Evolutionary conservation across 2,797 vertebrate species (phyloP).

Genomic region (Phoxinus dragarum): DNA sequence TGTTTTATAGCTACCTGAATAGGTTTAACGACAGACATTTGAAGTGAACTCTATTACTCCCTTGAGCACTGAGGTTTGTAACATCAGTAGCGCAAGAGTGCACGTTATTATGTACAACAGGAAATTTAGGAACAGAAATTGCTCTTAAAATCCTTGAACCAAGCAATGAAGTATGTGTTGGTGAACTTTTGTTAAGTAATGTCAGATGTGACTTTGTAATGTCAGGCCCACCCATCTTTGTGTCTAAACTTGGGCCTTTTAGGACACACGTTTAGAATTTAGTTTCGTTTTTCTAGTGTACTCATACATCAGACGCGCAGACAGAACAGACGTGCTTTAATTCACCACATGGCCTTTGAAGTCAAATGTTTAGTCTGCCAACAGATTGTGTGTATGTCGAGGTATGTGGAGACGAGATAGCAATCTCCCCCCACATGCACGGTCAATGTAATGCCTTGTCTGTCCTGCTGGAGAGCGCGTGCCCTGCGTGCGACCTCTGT

Average conservation of each 20-base stretch:
- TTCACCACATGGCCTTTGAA: constrained; percentile 53
- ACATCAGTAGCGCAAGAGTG: background rate
- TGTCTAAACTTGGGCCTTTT: constrained; percentile 50
- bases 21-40: background rate
- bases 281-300: constrained; percentile 43
- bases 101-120: background rate
- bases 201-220: constrained; percentile 11
- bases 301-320: constrained; percentile 27
- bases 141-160: background rate
- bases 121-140: background rate
- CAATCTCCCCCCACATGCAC: constrained; percentile 38
- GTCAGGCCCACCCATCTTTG: constrained; percentile 34
- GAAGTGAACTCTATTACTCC: background rate
- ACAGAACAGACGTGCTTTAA: constrained; percentile 52
- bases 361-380: constrained; percentile 62
- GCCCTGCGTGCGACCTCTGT: constrained; percentile 59
- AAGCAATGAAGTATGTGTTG: background rate
- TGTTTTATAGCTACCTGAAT: background rate
- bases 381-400: constrained; percentile 35
- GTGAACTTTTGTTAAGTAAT: constrained; percentile 11
- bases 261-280: constrained; percentile 30
- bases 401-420: constrained; percentile 43
- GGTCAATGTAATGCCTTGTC: constrained; percentile 49
- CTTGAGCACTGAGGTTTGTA: constrained; percentile 8
- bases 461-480: constrained; percentile 51